A percentile compares a stretch with the other conserved stretches of the same genome.
phyloP scores from a whole-genome alignment of 2,888 invertebrate species.

The Eudemis profundana region DNA sequence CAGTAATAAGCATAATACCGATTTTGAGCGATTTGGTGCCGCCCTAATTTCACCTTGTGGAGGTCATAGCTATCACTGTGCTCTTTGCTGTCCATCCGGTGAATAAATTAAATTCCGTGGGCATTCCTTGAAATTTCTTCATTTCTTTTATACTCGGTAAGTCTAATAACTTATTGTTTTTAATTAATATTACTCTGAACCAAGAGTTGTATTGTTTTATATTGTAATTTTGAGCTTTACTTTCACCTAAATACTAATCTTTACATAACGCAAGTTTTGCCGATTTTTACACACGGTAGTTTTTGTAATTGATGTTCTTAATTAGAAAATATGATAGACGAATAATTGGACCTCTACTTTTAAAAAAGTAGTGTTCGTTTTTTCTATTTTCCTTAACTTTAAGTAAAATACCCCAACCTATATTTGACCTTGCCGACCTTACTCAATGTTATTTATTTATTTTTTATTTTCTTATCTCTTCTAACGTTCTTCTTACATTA shows the following conservation, averaged over 20 bases:
- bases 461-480: too few species aligned
- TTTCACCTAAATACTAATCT: constrained; percentile 9
- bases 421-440: constrained; percentile 58
- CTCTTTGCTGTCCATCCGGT: constrained; percentile 42
- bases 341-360: background rate
- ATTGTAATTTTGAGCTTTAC: background rate
- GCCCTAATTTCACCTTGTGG: constrained; percentile 78
- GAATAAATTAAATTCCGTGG: constrained; percentile 40
- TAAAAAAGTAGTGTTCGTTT: background rate
- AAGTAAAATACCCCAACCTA: constrained; percentile 52
- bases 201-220: background rate
- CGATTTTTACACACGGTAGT: constrained; percentile 25
- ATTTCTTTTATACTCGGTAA: constrained; percentile 26
- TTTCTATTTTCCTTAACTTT: background rate
- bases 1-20: background rate
- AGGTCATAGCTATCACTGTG: constrained; percentile 68
- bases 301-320: constrained; percentile 36
- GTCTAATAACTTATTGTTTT: background rate
- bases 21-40: constrained; percentile 25
- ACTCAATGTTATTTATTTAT: constrained; percentile 29
- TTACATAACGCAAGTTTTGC: constrained; percentile 39
- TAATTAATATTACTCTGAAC: background rate
- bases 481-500: too few species aligned
- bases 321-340: constrained; percentile 1
- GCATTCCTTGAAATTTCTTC: constrained; percentile 27